phyloP scores from a whole-genome alignment of 2,888 invertebrate species.

The Philaethria dido region DNA sequence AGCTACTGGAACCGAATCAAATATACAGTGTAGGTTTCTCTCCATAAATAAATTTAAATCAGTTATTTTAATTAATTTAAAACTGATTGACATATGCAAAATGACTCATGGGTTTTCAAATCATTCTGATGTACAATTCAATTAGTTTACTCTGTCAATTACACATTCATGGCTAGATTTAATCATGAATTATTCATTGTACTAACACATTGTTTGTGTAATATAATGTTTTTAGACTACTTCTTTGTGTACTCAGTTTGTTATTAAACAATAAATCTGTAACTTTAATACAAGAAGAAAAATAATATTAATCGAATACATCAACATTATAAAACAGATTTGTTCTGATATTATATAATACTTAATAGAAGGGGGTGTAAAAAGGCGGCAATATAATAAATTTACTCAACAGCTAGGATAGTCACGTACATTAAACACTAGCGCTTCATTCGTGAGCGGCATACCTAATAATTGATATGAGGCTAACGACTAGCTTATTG shows the following conservation, averaged over 20 bases:
- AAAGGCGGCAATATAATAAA: background rate
- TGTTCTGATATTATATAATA: background rate
- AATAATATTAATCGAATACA: no score
- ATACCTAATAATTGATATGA: slow-evolving; percentile 12
- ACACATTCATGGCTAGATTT: slow-evolving; percentile 24
- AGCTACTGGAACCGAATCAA: background rate
- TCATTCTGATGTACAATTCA: slow-evolving; percentile 28
- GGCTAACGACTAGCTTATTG: slow-evolving; percentile 6
- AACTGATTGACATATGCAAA: background rate
- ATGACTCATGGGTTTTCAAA: slow-evolving; percentile 24
- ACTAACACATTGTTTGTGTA: slow-evolving; percentile 1
- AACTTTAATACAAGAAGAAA: background rate
- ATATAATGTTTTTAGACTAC: background rate
- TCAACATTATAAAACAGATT: no score
- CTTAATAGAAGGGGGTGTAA: background rate
- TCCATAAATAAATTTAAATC: slow-evolving; percentile 27
- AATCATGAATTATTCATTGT: slow-evolving; percentile 15
- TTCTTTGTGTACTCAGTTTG: background rate
- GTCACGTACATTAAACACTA: slow-evolving; percentile 20
- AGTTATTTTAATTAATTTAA: slow-evolving; percentile 17
- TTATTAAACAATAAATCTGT: background rate
- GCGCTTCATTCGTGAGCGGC: slow-evolving; percentile 6
- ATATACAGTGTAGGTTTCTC: background rate
- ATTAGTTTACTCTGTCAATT: slow-evolving; percentile 28
- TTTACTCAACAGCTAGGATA: background rate